Evolutionary conservation across 2,888 invertebrate species (phyloP).

Genomic region (Drosophila tanythrix): DNA sequence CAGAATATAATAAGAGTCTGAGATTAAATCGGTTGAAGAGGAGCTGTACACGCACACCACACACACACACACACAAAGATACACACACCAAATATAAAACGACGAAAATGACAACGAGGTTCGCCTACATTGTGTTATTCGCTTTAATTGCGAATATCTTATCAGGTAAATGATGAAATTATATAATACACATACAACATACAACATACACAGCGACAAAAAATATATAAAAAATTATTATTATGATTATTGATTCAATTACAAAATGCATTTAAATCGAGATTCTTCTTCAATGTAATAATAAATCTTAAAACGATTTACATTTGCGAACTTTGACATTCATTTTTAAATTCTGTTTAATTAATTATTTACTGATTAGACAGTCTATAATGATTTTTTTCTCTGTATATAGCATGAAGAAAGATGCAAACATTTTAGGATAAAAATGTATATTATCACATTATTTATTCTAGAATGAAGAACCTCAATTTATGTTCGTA

Average conservation of each 20-base stretch:
- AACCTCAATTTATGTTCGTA: neutral
- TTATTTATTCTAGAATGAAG: neutral
- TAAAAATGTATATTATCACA: neutral
- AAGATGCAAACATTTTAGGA: neutral
- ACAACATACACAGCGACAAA: neutral
- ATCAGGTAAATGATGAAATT: conserved; percentile 75
- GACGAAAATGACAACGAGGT: conserved; percentile 55
- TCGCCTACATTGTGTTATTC: conserved; percentile 72
- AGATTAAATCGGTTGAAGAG: conserved; percentile 10
- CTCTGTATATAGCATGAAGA: neutral
- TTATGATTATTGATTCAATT: neutral
- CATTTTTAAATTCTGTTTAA: neutral
- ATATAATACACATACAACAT: conserved; percentile 4
- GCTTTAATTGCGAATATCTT: conserved; percentile 75
- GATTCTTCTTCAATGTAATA: neutral
- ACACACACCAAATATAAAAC: conserved; percentile 10
- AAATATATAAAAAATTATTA: no score
- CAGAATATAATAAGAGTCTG: neutral
- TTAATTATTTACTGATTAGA: neutral
- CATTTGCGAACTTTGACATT: neutral
- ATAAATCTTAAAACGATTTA: neutral
- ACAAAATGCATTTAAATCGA: neutral
- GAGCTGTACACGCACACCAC: conserved; percentile 7
- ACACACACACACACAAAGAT: neutral
- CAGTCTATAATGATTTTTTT: neutral